phyloP scores from a whole-genome alignment of 53 echinoderm and acorn worm species.

The Arbacia lixula region DNA sequence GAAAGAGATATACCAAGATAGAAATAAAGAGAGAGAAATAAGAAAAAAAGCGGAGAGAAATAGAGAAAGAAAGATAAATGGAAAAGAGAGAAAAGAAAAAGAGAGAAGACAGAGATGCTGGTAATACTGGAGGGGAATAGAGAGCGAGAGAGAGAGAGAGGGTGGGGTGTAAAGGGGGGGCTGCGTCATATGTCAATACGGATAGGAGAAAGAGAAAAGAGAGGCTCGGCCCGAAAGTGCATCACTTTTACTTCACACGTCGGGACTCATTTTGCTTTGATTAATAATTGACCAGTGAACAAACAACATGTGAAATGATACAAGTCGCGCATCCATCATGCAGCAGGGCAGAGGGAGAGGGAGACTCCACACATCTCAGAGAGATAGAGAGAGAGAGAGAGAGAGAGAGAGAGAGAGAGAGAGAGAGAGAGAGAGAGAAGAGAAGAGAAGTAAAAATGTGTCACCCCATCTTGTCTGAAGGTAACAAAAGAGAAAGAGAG shows the following conservation, averaged over 20 bases:
- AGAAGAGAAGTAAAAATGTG: too few relatives aligned
- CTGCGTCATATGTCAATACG: too few relatives aligned
- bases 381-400: not conserved
- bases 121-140: not conserved
- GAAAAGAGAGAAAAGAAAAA: not conserved
- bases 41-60: not conserved
- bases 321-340: constrained; percentile 29
- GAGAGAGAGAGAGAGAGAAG: not conserved
- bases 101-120: not conserved
- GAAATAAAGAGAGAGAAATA: not conserved
- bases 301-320: constrained; percentile 45
- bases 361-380: not conserved
- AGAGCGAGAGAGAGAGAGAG: not conserved
- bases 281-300: constrained; percentile 49
- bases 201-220: not conserved
- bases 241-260: constrained; percentile 38
- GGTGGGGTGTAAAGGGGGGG: not conserved
- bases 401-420: not conserved
- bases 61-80: not conserved
- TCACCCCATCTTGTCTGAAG: too few relatives aligned
- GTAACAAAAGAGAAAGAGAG: too few relatives aligned
- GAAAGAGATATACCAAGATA: not conserved
- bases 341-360: constrained; percentile 6
- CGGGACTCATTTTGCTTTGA: constrained; percentile 42
- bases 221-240: constrained; percentile 46